Evolutionary conservation across 2,888 invertebrate species (phyloP).

Genomic region (Trissonchulus latispiculum): DNA sequence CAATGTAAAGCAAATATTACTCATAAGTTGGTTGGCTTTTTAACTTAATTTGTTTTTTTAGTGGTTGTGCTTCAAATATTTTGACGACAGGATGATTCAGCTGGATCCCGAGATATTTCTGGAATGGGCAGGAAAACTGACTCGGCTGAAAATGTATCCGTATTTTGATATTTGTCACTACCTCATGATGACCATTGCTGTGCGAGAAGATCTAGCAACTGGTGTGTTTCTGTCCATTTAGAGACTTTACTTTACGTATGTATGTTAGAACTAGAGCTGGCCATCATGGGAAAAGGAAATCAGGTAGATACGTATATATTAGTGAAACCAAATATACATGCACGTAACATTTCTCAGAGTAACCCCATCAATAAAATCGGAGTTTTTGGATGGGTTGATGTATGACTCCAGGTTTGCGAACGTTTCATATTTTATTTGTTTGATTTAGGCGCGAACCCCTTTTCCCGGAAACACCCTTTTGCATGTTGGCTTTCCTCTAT

Average conservation of each 20-base stretch:
- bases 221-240: conserved; percentile 52
- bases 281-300: no score
- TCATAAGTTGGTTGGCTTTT: neutral
- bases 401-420: no score
- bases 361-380: no score
- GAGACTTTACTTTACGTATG: no score
- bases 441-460: conserved; percentile 65
- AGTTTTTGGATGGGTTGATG: no score
- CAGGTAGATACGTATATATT: no score
- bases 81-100: conserved; percentile 21
- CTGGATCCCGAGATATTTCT: conserved; percentile 95
- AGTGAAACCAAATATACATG: no score
- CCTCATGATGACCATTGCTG: conserved; percentile 80
- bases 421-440: no score
- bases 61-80: neutral
- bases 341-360: no score
- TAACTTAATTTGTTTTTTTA: neutral
- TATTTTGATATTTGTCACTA: conserved; percentile 98
- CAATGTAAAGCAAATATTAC: neutral
- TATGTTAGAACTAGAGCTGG: no score
- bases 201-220: conserved; percentile 83
- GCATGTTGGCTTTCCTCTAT: conserved; percentile 96
- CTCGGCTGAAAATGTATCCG: conserved; percentile 97
- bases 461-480: conserved; percentile 91
- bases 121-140: conserved; percentile 96